Conservation (phyloP, 2,888 invertebrate species). For the Formica aserva region DNA sequence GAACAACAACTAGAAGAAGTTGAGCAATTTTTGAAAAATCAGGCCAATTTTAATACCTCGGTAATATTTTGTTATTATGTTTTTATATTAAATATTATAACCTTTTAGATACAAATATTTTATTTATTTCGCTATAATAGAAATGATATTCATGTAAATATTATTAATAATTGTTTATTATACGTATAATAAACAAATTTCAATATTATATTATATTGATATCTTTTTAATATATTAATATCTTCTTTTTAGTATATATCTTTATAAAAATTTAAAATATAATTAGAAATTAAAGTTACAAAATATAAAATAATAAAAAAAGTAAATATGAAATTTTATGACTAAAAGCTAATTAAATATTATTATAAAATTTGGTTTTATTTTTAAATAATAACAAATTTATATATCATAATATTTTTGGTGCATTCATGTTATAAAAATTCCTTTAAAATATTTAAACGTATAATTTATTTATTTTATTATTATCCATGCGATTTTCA, state of each 20-base stretch:
- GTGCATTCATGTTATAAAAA: too few relatives aligned
- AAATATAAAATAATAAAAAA: neutral
- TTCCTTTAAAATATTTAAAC: too few relatives aligned
- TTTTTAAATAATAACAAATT: neutral
- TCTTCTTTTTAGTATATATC: neutral
- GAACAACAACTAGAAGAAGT: slow-evolving; percentile 2
- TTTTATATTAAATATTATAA: neutral
- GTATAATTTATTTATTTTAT: too few relatives aligned
- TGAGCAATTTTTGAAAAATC: neutral
- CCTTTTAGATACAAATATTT: neutral
- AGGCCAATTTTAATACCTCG: neutral
- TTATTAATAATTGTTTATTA: neutral
- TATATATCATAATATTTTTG: too few relatives aligned
- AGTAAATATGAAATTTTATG: neutral
- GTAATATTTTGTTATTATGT: neutral
- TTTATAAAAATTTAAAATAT: neutral
- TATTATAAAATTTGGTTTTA: neutral
- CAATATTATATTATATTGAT: too few relatives aligned
- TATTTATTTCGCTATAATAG: neutral
- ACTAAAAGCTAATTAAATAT: neutral
- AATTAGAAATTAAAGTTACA: neutral
- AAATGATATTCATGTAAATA: neutral
- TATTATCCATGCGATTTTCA: too few relatives aligned
- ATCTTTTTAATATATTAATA: too few relatives aligned
- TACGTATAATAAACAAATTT: neutral